These are phyloP conservation scores for Epinephelus cyanopodus DNA, from an alignment of 2,113 vertebrate species.

Conservation along the genomic window DNA sequence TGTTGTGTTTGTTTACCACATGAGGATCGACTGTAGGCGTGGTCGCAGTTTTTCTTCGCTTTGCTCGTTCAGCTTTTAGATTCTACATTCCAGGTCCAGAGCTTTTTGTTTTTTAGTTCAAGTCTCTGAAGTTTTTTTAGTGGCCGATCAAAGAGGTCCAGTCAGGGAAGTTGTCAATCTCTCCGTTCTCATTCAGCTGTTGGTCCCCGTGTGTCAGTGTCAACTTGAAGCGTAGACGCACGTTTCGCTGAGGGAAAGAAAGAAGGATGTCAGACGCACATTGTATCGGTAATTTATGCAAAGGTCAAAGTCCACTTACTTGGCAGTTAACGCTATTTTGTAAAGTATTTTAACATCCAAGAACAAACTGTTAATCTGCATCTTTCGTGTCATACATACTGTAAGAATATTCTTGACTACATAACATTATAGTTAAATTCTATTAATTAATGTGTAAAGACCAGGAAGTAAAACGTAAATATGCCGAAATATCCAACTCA, in stretches of 20 bases:
- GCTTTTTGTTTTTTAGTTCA: not conserved
- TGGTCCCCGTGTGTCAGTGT: constrained; percentile 83
- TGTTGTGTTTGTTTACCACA: constrained; percentile 15
- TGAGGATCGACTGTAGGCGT: not conserved
- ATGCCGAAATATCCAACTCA: not conserved
- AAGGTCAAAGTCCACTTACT: not conserved
- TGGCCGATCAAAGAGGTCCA: constrained; percentile 75
- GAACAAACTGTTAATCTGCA: not conserved
- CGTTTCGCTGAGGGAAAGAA: constrained; percentile 76
- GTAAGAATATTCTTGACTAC: not conserved
- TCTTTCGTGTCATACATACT: not conserved
- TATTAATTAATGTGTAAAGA: not conserved
- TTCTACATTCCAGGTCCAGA: not conserved
- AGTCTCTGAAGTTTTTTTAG: constrained; percentile 35
- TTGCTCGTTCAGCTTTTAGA: not conserved
- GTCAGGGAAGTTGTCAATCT: constrained; percentile 86
- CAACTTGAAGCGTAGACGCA: constrained; percentile 88
- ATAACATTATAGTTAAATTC: not conserved
- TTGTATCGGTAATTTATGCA: not conserved
- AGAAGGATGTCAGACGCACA: not conserved
- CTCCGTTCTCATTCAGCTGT: constrained; percentile 82
- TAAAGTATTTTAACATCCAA: not conserved
- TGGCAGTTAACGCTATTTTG: not conserved
- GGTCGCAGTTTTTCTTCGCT: not conserved
- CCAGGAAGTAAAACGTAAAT: not conserved